Evolutionary conservation across 2,888 invertebrate genomes (phyloP), one percentile per base, ranked within the genome.

Genomic region (Noctua janthe): DNA sequence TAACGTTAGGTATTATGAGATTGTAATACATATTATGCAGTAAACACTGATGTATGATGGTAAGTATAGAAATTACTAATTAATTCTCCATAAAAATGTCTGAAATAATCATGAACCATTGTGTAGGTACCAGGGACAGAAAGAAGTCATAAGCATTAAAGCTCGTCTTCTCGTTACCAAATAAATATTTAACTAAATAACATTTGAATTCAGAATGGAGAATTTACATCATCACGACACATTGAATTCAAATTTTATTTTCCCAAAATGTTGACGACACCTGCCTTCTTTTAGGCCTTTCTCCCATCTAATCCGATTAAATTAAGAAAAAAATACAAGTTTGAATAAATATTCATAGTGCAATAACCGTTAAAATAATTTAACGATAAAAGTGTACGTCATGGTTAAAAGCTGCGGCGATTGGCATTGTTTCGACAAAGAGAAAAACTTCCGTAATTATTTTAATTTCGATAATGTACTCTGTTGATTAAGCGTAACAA

Each of bases 281-380:
- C 88, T 87, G 88, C 81, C 76, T 62, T 23, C 54, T 70, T 76
- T 82, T 76, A 64, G 73, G 69, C 0, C 15, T 71, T 78, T 82
- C 83, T 77, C 81, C 67, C 47, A 71, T 82, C 88, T 88, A 88
- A 87, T 83, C 66, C 66, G 76, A 78, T 82, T 82, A 84, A 87
- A 84, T 76, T 67, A 73, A 73, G 39, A 70, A 79, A 85, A 85
- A 86, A 85, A 73, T n/a, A 13, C 15, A 59, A 70, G 54, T 74
- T 71, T 71, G 76, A 76, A 85, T 89, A 88, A 85, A 89, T 89
- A 89, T 89, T 84, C 86, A 89, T 81, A 71, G 67, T 71, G 85
- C 71, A 81, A 90, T 89, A 89, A 86, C 75, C 81, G 85, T 88
- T 84, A 84, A 84, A 81, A 87, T 84, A 87, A 87, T 88, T 87